A percentile compares a stretch with the other conserved stretches of the same genome.
Conservation (phyloP, 2,888 invertebrate species). For the Leucoma salicis region DNA sequence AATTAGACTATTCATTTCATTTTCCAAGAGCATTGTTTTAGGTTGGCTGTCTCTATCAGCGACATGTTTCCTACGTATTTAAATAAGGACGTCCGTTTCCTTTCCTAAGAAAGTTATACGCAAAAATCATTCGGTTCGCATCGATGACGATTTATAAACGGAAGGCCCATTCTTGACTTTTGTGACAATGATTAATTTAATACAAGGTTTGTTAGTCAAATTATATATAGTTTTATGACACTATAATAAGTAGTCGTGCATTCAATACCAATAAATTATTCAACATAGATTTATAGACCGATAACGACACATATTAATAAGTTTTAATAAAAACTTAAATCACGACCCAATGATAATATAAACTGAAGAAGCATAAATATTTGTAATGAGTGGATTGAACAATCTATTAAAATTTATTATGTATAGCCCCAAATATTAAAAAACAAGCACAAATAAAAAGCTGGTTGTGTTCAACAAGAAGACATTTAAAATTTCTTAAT, state of each 20-base stretch:
- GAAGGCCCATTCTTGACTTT: conserved; percentile 45
- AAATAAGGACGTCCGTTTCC: conserved; percentile 75
- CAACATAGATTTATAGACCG: conserved; percentile 2
- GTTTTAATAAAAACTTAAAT: no score
- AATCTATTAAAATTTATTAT: no score
- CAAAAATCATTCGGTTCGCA: conserved; percentile 39
- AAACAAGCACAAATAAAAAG: no score
- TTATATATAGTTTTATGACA: conserved; percentile 16
- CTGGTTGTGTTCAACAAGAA: no score
- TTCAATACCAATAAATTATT: conserved; percentile 4
- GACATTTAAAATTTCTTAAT: no score
- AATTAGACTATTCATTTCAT: conserved; percentile 39
- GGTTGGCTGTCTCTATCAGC: conserved; percentile 44
- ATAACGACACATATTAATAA: background rate
- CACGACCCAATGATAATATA: no score
- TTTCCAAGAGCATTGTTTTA: conserved; percentile 52
- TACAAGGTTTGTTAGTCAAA: conserved; percentile 18
- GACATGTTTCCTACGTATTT: conserved; percentile 58
- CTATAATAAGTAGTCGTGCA: conserved; percentile 2
- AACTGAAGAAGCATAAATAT: no score
- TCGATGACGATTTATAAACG: conserved; percentile 47
- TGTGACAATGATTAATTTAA: conserved; percentile 21
- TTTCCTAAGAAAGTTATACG: conserved; percentile 51
- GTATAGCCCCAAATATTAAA: no score
- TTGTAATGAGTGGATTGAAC: no score